phyloP scores from a whole-genome alignment of 2,113 vertebrate genomes.

The Sterna hirundo region DNA sequence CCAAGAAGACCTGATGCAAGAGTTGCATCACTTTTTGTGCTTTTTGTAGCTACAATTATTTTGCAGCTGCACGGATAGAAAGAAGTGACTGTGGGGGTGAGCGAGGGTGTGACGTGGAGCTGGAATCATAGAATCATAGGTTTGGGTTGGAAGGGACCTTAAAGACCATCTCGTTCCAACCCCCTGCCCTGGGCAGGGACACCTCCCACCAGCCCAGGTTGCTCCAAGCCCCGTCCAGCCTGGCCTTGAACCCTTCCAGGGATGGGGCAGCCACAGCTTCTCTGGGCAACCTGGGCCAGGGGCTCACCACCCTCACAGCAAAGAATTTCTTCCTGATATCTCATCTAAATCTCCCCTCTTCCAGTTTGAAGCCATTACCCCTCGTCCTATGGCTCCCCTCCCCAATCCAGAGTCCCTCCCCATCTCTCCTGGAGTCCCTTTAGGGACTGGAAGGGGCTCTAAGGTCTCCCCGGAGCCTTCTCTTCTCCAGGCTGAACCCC shows the following conservation, averaged over 20 bases:
- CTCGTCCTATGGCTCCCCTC: not conserved
- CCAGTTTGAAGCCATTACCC: not conserved
- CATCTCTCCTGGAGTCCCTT: not conserved
- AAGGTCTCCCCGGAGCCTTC: not conserved
- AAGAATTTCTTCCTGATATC: not conserved
- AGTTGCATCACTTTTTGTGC: not conserved
- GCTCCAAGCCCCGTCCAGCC: not conserved
- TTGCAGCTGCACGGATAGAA: not conserved
- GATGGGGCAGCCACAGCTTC: not conserved
- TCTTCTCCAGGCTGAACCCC: not conserved
- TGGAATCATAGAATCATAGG: not conserved
- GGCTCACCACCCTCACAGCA: not conserved
- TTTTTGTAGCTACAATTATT: not conserved
- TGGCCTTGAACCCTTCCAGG: not conserved
- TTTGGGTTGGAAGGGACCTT: not conserved
- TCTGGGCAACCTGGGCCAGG: not conserved
- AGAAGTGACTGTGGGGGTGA: not conserved
- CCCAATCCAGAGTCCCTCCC: not conserved
- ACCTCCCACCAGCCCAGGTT: not conserved
- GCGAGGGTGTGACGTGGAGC: not conserved
- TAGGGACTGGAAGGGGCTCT: not conserved
- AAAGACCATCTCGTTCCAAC: not conserved
- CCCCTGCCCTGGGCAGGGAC: not conserved
- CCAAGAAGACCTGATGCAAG: not conserved
- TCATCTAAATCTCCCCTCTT: not conserved